phyloP scores from a whole-genome alignment of 2,888 invertebrate species.

The Agriopis aurantiaria region DNA sequence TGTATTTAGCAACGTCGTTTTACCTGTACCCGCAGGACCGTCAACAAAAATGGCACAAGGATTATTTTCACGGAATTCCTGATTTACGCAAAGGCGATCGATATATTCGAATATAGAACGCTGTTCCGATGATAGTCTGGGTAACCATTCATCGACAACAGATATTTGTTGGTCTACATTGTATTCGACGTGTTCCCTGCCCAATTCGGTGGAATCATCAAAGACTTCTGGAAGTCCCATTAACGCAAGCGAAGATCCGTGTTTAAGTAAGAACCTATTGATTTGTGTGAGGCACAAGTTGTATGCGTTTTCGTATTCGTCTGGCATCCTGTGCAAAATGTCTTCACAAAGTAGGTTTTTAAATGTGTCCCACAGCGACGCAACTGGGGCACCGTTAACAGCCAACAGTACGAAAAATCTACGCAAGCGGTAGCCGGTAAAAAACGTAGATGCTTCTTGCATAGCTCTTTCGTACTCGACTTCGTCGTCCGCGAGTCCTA shows the following conservation, averaged over 20 bases:
- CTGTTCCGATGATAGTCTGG: neutral
- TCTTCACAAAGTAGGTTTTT: neutral
- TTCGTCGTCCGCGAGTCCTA: neutral
- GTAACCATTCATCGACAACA: neutral
- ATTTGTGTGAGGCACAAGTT: neutral
- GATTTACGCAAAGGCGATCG: neutral
- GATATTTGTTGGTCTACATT: neutral
- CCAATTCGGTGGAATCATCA: too few species aligned
- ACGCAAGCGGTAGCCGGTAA: neutral
- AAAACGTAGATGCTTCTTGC: neutral
- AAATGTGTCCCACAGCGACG: neutral
- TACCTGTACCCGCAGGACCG: neutral
- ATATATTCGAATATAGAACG: neutral
- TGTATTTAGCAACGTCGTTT: neutral
- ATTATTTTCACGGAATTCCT: neutral
- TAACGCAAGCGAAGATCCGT: neutral
- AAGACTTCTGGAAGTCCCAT: neutral
- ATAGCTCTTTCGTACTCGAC: neutral
- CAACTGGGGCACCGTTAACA: neutral
- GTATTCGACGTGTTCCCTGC: neutral
- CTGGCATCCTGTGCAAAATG: neutral
- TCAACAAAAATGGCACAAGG: neutral
- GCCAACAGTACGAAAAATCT: neutral
- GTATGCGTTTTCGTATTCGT: neutral
- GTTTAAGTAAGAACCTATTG: neutral